Base-by-base conservation (phyloP, 1,140 invertebrate genomes). In the Drosophila auraria region DNA sequence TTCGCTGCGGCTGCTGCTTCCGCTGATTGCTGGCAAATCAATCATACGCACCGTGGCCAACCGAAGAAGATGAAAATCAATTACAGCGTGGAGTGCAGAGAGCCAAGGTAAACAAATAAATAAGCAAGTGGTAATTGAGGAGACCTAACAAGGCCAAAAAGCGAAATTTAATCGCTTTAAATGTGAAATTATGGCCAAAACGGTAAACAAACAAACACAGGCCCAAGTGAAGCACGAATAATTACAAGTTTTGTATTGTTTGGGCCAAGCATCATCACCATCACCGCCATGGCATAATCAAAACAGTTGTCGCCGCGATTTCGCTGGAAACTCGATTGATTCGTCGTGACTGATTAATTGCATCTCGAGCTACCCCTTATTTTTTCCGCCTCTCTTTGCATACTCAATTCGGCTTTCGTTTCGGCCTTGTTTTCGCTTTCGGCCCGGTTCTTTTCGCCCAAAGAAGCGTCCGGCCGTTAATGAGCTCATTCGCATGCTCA, bases 131-230 rank as follows among this genome's bases (percentile, higher is more conserved):
- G 47, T 69, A 79, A 83, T 83, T 74, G 68, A 78, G 73, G 64
- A 59, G 38, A 60, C 58, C 72, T 64, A 70, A 81, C 83, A 87
- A 83, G 77, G 80, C 74, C 78, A 72, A 51, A 60, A 78, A 84
- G 78, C 84, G 84, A 87, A 87, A 87, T 87, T 87, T 87, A 87
- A 87, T 84, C 84, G 84, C 84, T 75, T 89, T 76, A 82, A 84
- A 89, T 87, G 84, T 87, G 81, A 87, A 87, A 87, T 89, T 87
- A 87, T 78, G 82, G 65, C 33, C 44, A 40, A 73, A 74, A 73
- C 25, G 71, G 50, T 56, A 83, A 65, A 47, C 14, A 76, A 65
- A 38, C 64, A 66, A 36, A 65, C 58, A 66, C 36, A 50, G 61
- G 14, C 11, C 47, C 40, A 69, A 71, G 64, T 71, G 68, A 71